Evolutionary conservation across 1,140 invertebrate genomes (phyloP).

Genomic region (Pararge aegeria): DNA sequence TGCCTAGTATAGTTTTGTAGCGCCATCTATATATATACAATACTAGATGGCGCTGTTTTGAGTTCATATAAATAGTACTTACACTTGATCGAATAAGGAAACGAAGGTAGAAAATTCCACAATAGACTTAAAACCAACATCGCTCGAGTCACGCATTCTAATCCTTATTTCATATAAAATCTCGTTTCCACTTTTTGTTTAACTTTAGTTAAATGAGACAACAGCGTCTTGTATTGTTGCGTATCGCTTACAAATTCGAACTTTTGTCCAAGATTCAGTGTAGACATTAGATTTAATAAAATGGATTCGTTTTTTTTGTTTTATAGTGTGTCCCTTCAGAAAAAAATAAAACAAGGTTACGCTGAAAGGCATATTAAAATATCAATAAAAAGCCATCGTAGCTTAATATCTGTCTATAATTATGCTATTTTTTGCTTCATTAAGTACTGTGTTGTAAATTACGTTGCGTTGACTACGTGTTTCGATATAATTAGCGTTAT

Average conservation of each 20-base stretch:
- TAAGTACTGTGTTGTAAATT: slow-evolving; percentile 8
- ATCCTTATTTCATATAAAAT: too few relatives aligned
- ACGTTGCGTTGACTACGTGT: slow-evolving; percentile 6
- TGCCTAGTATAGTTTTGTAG: too few relatives aligned
- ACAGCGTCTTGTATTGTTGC: too few relatives aligned
- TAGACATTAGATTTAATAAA: neutral
- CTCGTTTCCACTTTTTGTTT: too few relatives aligned
- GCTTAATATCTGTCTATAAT: slow-evolving; percentile 6
- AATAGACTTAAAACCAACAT: too few relatives aligned
- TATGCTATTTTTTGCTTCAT: slow-evolving; percentile 6
- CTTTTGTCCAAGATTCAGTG: neutral
- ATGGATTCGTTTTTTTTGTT: neutral
- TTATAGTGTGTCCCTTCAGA: slow-evolving; percentile 1
- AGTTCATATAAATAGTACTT: too few relatives aligned
- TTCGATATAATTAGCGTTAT: slow-evolving; percentile 12
- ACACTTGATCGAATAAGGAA: too few relatives aligned
- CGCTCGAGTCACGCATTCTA: too few relatives aligned
- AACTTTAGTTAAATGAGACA: too few relatives aligned
- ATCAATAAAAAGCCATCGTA: slow-evolving; percentile 3
- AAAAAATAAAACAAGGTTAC: neutral
- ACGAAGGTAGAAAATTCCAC: too few relatives aligned
- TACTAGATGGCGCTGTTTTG: too few relatives aligned
- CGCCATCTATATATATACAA: too few relatives aligned
- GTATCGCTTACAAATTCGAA: neutral
- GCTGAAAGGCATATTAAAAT: neutral